These are phyloP conservation scores for Eupsilia transversa DNA, from an alignment of 2,888 invertebrate species.

Conservation along the genomic window DNA sequence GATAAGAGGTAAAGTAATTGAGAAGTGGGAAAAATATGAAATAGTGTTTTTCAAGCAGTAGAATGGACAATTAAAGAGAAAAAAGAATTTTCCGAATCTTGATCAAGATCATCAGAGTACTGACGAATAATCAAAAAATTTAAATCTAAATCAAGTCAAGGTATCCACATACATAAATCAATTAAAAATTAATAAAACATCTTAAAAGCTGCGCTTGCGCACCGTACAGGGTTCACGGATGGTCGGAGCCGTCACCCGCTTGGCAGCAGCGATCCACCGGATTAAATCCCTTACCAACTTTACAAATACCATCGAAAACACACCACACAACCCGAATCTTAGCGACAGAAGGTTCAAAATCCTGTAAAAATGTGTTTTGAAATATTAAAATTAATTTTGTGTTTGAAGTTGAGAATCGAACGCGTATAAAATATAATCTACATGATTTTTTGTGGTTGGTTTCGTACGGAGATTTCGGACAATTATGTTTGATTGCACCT, in stretches of 20 bases:
- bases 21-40: background rate
- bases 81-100: background rate
- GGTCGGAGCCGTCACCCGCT: slow-evolving; percentile 82
- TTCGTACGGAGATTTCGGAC: slow-evolving; percentile 77
- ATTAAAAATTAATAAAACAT: slow-evolving; percentile 30
- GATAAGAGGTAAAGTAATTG: background rate
- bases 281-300: slow-evolving; percentile 74
- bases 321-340: slow-evolving; percentile 41
- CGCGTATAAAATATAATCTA: slow-evolving; percentile 79
- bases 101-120: background rate
- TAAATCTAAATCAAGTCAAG: background rate
- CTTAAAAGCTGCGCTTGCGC: slow-evolving; percentile 71
- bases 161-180: background rate
- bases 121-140: background rate
- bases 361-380: slow-evolving; percentile 10
- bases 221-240: slow-evolving; percentile 83
- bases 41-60: background rate
- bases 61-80: background rate
- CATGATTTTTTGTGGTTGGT: slow-evolving; percentile 84
- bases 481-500: slow-evolving; percentile 83
- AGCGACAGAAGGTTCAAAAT: slow-evolving; percentile 58
- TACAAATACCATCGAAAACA: slow-evolving; percentile 49
- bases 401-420: slow-evolving; percentile 75
- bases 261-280: slow-evolving; percentile 77
- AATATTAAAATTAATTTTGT: slow-evolving; percentile 38